These are phyloP conservation scores for Proterorhinus semilunaris DNA, from an alignment of 2,113 vertebrate genomes.

Conservation along the genomic window DNA sequence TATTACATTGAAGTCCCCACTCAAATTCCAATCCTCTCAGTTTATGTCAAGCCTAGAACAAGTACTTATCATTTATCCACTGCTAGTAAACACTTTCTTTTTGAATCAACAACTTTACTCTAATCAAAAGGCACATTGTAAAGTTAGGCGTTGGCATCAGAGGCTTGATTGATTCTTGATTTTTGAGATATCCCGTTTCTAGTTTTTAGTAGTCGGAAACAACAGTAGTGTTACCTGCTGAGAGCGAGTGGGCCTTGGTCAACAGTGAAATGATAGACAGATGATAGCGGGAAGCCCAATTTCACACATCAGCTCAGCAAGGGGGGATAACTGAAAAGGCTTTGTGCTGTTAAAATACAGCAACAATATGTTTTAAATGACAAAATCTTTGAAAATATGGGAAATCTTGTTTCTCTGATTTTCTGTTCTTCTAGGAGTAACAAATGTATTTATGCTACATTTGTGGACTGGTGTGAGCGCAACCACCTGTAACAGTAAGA, in stretches of 20 bases:
- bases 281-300: not conserved
- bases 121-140: conserved; percentile 16
- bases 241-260: not conserved
- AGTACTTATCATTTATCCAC: conserved; percentile 16
- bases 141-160: conserved; percentile 49
- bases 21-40: conserved; percentile 15
- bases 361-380: not conserved
- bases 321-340: not conserved
- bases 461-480: too few relatives aligned
- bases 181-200: conserved; percentile 33
- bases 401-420: not conserved
- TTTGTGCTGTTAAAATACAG: not conserved
- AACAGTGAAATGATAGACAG: not conserved
- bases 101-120: conserved; percentile 20
- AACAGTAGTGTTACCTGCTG: not conserved
- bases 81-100: conserved; percentile 5
- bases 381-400: not conserved
- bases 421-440: not conserved
- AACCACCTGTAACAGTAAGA: too few relatives aligned
- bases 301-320: not conserved
- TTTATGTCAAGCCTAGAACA: conserved; percentile 27
- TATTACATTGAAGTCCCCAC: conserved; percentile 8
- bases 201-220: not conserved
- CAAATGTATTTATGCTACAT: too few relatives aligned
- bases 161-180: conserved; percentile 31